Base-by-base conservation (phyloP, 2,888 invertebrate genomes). In the Epinotia ramella region DNA sequence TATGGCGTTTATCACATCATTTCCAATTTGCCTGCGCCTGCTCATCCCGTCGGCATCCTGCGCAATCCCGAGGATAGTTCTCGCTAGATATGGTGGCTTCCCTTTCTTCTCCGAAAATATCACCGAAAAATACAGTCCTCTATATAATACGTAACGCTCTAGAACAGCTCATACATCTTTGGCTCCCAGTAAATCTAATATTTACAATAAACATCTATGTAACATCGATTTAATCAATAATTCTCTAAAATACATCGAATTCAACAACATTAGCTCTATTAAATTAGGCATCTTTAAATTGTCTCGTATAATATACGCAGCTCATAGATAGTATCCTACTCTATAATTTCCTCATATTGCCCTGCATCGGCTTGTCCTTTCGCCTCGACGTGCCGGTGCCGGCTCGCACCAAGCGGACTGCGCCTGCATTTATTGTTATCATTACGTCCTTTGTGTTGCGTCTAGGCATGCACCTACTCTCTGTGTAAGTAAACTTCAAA, bases 91-190 rank as follows among this genome's bases (percentile, higher is more conserved):
- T 94, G 93, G 86, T 88, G 88, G 85, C 88, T 83, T 86, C 88
- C 88, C 75, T 81, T 84, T 88, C 69, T 59, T 49, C n/a, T 75
- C 12, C 89, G 88, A 92, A 92, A 92, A 94, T 94, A 93, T 94
- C 93, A 93, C 93, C 91, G 92, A 93, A 94, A 93, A 94, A 94
- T 94, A 94, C 94, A 94, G 92, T 93, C 93, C 92, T 92, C 92
- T 92, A 92, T 90, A 92, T 62, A 62, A 28, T 56, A 73, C 65
- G 73, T 33, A 68, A 91, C 92, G 89, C 86, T 88, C 91, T 88
- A 89, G 80, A 90, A 90, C 89, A 88, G 88, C 82, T 87, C 90
- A 88, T 87, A 88, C 86, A 83, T 84, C 82, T 85, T 88, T 89
- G 87, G 86, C 87, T 86, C 87, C 82, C 79, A 83, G 87, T 89